Conservation (phyloP, 1,140 invertebrate genomes). For the Polypedilum pembai region DNA sequence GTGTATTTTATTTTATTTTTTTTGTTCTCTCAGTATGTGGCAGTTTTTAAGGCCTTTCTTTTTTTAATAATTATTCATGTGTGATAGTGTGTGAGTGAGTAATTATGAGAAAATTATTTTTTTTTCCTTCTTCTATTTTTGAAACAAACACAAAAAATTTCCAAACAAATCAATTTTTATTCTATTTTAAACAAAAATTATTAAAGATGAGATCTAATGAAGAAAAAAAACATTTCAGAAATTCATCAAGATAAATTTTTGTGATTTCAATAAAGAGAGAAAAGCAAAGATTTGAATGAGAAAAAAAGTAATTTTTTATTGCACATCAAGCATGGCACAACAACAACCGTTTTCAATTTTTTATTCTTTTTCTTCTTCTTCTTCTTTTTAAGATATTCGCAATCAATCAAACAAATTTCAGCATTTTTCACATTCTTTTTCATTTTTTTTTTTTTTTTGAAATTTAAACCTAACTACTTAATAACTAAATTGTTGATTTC, state of each 20-base stretch:
- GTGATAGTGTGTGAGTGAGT: background rate
- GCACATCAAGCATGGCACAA: background rate
- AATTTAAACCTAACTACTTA: conserved; percentile 28
- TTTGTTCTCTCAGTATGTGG: conserved; percentile 22
- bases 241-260: background rate
- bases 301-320: background rate
- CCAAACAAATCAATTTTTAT: too few relatives aligned
- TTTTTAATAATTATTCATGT: conserved; percentile 14
- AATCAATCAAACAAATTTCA: background rate
- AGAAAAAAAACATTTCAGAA: too few relatives aligned
- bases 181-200: too few relatives aligned
- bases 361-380: background rate
- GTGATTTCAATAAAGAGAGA: background rate
- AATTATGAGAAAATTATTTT: too few relatives aligned
- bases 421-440: background rate
- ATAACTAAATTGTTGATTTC: conserved; percentile 27
- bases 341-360: background rate
- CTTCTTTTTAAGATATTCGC: background rate
- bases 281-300: background rate
- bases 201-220: too few relatives aligned
- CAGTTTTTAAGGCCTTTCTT: conserved; percentile 22
- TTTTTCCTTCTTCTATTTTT: too few relatives aligned
- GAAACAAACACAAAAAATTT: too few relatives aligned
- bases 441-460: conserved; percentile 2
- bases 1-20: background rate